These are phyloP conservation scores for Acrocera orbiculus DNA, from an alignment of 2,888 invertebrate species.

Conservation along the genomic window DNA sequence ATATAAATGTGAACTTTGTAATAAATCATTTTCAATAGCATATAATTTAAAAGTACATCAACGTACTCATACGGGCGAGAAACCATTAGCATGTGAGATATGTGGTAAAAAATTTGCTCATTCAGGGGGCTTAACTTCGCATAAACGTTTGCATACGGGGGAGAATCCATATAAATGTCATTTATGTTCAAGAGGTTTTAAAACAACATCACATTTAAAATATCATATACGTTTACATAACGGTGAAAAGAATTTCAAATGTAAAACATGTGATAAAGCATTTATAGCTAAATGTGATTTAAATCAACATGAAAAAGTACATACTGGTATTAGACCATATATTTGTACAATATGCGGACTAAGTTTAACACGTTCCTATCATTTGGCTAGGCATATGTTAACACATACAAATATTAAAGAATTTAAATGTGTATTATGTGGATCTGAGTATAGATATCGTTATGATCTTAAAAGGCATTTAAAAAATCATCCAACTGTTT, in stretches of 20 bases:
- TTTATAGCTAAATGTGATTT: conserved; percentile 16
- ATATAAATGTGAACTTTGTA: too few species aligned
- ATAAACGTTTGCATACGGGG: conserved; percentile 16
- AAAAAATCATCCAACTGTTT: not conserved
- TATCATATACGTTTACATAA: conserved; percentile 15
- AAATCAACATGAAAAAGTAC: conserved; percentile 13
- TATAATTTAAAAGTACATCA: too few species aligned
- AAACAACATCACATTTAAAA: conserved; percentile 16
- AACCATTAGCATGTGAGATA: conserved; percentile 14
- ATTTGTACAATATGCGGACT: conserved; percentile 8
- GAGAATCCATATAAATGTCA: conserved; percentile 16
- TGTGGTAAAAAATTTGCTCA: conserved; percentile 16
- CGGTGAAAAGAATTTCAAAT: conserved; percentile 14
- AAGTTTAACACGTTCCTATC: conserved; percentile 1
- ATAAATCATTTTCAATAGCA: too few species aligned
- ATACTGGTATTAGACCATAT: conserved; percentile 7
- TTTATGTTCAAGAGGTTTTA: conserved; percentile 14
- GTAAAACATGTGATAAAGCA: conserved; percentile 14
- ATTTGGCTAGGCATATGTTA: conserved; percentile 2
- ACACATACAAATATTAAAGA: conserved; percentile 2
- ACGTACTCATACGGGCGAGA: too few species aligned
- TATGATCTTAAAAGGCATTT: conserved; percentile 2
- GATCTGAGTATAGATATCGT: not conserved
- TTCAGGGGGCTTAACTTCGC: conserved; percentile 16
- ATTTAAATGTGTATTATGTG: conserved; percentile 3